Percentiles rank a stretch among this genome's conserved stretches.
Conservation (phyloP, 2,888 invertebrate species). For the Acleris literana region DNA sequence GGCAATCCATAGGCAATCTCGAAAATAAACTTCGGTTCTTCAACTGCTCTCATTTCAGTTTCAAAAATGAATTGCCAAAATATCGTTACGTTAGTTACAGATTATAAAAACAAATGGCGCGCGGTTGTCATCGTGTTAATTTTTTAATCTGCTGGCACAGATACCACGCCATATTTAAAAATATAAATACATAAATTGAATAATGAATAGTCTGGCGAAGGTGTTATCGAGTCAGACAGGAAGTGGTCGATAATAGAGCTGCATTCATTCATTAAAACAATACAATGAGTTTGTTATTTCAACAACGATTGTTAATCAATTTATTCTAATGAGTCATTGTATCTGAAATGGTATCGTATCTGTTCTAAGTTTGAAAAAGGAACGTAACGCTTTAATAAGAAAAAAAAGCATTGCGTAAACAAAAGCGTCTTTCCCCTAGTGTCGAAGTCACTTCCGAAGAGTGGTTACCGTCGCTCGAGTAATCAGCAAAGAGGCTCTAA, state of each 20-base stretch:
- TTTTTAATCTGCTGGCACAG: conserved; percentile 5
- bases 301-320: conserved; percentile 41
- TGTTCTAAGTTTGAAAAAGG: too few species aligned
- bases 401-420: conserved; percentile 1
- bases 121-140: not conserved
- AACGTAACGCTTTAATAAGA: not conserved
- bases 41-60: conserved; percentile 35
- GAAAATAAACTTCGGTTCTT: conserved; percentile 75
- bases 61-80: conserved; percentile 3
- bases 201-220: conserved; percentile 28
- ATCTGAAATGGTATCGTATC: too few species aligned
- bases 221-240: conserved; percentile 69
- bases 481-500: conserved; percentile 60
- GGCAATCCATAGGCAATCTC: conserved; percentile 75
- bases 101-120: not conserved
- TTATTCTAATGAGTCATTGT: conserved; percentile 18
- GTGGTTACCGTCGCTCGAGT: conserved; percentile 37
- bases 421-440: conserved; percentile 7
- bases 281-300: conserved; percentile 59
- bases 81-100: not conserved
- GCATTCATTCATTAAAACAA: conserved; percentile 70
- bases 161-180: too few species aligned
- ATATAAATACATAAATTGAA: too few species aligned
- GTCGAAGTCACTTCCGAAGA: conserved; percentile 23
- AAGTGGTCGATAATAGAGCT: conserved; percentile 58